Evolutionary conservation across 2,113 vertebrate genomes (phyloP), one percentile per base, ranked within the genome.

Genomic region (Ivindomyrus marchei): DNA sequence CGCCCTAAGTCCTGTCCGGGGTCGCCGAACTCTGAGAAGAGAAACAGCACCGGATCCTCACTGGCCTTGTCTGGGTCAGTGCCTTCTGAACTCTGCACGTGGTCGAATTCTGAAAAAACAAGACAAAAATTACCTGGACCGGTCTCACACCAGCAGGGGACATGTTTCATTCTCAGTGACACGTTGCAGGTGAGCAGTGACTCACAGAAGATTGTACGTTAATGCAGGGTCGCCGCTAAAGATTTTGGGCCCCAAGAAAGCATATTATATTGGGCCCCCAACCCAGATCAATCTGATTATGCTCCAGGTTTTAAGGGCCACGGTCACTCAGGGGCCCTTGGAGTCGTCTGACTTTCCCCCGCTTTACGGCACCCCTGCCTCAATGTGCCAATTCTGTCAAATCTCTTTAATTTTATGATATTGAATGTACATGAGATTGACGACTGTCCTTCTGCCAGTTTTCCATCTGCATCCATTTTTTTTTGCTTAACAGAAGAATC

Each of bases 31-130:
- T 99, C 98, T 95, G 98, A 97, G 97, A 98, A 99, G 96, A 99
- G 97, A 97, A 98, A 98, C 93, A 97, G 96, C 96, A 97, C 96
- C 94, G 98, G 98, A 97, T 99, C 98, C 96, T 98, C 98, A 96
- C 97, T 98, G 97, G 95, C 95, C 97, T 98, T 99, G 96, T 98
- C 98, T 95, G 97, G 95, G 96, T 97, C 97, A 96, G 94, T 97
- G 93, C 83, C 90, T 94, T 95, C 97, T 96, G 97, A 96, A 94
- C 97, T 97, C 92, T 98, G 98, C 90, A 96, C 94, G 95, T 99
- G 98, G 97, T 98, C 98, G 97, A 99, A 99, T 94, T 99, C 98
- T 99, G 97, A 31, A 95, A 97, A 97, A 96, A 97, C 77, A 93
- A 93, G 87, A 94, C 95, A 96, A 95, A 95, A 94, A 94, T 91